Base-by-base conservation (phyloP, 2,113 vertebrate genomes). In the Motacilla tschutschensis region DNA sequence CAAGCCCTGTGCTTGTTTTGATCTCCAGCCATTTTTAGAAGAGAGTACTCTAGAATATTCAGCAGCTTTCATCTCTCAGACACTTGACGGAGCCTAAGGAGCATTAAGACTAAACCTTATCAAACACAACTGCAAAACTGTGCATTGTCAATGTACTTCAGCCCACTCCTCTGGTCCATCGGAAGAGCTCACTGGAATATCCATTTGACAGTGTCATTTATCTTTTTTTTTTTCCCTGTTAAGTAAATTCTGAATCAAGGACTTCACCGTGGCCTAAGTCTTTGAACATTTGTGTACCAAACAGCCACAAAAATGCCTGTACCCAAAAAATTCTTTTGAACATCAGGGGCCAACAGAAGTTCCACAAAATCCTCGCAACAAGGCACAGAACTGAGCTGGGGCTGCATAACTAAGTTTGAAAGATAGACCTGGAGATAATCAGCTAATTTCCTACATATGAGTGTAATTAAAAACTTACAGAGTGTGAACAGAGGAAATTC, bases 61-160 rank as follows among this genome's bases (percentile, higher is more conserved):
- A 22, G 72, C n/a, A 84, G 90, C 96, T 97, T 98, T 98, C 94
- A 98, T 97, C 96, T 97, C 93, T 76, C 92, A 92, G 88, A 88
- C 88, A 86, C 94, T 96, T 97, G 96, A 97, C 93, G 93, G 94
- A 91, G 95, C 91, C 89, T 92, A 94, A 97, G 95, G 47, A 96
- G 79, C 94, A 96, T 92, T 95, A 96, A 95, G 93, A 44, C 77
- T 78, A 84, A 82, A 86, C 91, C 89, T 95, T 92, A 94, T 85
- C 90, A 94, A 95, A 93, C 83, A 92, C 90, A 97, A 89, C 38
- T 88, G 79, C 84, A 89, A 85, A 94, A 91, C 81, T 28, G 63
- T 36, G 60, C 43, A 71, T 31, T 93, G 62, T 62, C 88, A 74
- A 40, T 60, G 48, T 71, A 53, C 89, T 93, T 83, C 11, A 92